Base-by-base conservation (phyloP, 2,888 invertebrate species). In the Eupithecia vulgata region DNA sequence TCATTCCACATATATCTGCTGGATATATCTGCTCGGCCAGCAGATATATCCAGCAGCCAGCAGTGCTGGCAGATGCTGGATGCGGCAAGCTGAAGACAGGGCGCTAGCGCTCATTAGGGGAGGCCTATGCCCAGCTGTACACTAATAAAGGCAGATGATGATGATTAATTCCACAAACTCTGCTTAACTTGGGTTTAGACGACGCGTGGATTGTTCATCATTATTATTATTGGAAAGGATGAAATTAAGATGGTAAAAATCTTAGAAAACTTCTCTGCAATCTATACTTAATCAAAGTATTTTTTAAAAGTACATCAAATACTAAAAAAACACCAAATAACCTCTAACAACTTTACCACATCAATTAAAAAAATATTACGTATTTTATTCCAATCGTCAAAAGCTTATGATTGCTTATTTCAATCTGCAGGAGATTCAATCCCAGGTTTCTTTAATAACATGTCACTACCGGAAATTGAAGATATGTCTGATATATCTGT, bases 401-500 rank as follows among this genome's bases (percentile, higher is more conserved):
- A 34, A 61, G 30, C 13, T 17, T 34, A 34, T 30, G 17, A 34
- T 17, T 17, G 34, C 34, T 61, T 34, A 21, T 61, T 17, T 8
- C 2, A 61, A 34, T 34, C 2, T 17, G 25, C 30, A 59, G 30
- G 5, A 52, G 21, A 52, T 59, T 30, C 59, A 59, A 59, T 15
- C 3, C 2, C 15, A 34, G 8, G 57, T 61, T 34, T 17, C 8
- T 61, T 17, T 2, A 61, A 61, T 34, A 34, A 15, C 30, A 30
- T 59, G 13, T 59, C 12, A 37, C 59, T 30, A 30, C 65, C 62
- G 65, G 74, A 68, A 67, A 68, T 65, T 62, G 34, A n/a, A 42
- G 69, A 73, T 67, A 73, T 40, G 25, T 61, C 34, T 34, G 30
- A 61, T 67, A 69, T 52, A 52, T 5, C 37, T 37, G 37, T 37